Conservation (phyloP, 2,797 vertebrate species). For the Poecilia picta region DNA sequence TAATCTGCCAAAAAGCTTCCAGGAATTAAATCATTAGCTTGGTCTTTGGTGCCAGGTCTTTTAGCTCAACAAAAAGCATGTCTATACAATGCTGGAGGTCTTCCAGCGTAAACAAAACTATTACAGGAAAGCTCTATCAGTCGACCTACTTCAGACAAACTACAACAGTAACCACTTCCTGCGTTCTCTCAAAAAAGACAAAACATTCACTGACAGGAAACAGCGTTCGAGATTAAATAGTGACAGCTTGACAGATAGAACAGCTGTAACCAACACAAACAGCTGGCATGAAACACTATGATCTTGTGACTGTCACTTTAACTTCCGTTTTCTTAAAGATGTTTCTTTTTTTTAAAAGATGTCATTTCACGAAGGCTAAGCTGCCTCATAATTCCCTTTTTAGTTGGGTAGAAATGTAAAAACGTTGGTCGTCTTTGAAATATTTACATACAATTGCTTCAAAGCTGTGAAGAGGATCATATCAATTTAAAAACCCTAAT, state of each 20-base stretch:
- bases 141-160: constrained; percentile 7
- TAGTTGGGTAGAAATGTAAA: neutral
- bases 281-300: constrained; percentile 11
- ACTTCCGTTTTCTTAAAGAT: constrained; percentile 33
- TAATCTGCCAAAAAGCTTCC: neutral
- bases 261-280: constrained; percentile 26
- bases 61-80: neutral
- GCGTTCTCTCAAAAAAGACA: constrained; percentile 1
- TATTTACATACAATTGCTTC: neutral
- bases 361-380: neutral
- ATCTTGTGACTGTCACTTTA: constrained; percentile 41
- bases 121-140: constrained; percentile 13
- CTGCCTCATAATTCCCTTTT: constrained; percentile 14
- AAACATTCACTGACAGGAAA: constrained; percentile 23
- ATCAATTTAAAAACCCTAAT: neutral
- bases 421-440: neutral
- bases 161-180: constrained; percentile 31
- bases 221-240: neutral
- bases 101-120: constrained; percentile 13
- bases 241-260: neutral
- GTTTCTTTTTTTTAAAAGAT: neutral
- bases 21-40: neutral
- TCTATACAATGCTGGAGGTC: neutral
- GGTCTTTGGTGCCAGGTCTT: neutral
- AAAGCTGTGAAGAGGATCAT: neutral